Evolutionary conservation across 1,140 invertebrate genomes (phyloP).

Genomic region (Listronotus oregonensis): DNA sequence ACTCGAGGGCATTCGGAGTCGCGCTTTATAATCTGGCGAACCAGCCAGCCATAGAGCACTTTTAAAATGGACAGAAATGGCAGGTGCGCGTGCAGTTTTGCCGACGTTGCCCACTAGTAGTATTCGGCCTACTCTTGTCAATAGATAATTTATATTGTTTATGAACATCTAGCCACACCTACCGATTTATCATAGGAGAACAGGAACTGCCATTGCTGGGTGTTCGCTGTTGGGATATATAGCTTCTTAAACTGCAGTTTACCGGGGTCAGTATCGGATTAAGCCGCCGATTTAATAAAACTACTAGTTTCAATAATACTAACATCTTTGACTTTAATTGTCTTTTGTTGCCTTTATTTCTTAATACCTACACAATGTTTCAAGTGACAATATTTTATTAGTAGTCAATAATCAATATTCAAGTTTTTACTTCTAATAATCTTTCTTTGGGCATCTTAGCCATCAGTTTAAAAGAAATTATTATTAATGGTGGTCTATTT

Average conservation of each 20-base stretch:
- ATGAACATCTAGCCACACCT: constrained; percentile 38
- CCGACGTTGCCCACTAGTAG: constrained; percentile 35
- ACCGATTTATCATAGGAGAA: constrained; percentile 38
- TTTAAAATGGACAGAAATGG: constrained; percentile 30
- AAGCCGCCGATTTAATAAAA: no score
- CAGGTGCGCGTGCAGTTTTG: constrained; percentile 35
- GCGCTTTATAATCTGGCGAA: constrained; percentile 31
- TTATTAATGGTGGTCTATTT: no score
- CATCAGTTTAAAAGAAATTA: no score
- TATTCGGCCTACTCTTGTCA: constrained; percentile 46
- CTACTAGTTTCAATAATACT: no score
- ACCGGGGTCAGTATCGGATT: constrained; percentile 5
- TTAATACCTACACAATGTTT: no score
- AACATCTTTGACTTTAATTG: no score
- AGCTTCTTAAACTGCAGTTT: constrained; percentile 13
- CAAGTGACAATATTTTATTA: no score
- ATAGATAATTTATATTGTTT: constrained; percentile 46
- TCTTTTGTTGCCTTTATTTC: no score
- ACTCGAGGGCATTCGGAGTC: constrained; percentile 4
- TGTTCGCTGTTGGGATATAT: constrained; percentile 26
- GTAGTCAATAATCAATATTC: no score
- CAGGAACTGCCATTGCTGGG: constrained; percentile 28
- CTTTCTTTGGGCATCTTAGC: no score
- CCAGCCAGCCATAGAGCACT: constrained; percentile 30
- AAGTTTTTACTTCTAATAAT: no score